Conservation (phyloP, 1,140 invertebrate genomes). For the Forficula auricularia region DNA sequence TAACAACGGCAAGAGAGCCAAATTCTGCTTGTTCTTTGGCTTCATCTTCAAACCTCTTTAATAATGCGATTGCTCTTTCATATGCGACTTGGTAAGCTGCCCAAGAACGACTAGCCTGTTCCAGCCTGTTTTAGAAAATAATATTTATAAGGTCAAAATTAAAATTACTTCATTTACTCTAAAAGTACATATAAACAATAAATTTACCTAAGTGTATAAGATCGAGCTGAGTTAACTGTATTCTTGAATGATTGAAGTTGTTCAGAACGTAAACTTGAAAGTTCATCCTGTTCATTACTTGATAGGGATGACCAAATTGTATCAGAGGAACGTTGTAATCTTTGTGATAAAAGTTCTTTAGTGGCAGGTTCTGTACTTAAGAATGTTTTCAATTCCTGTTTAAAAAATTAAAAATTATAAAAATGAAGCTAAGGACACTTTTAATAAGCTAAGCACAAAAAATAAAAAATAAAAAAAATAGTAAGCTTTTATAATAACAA, state of each 20-base stretch:
- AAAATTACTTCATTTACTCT: no score
- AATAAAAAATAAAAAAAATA: conserved; percentile 2
- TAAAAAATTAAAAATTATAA: conserved; percentile 6
- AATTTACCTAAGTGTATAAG: conserved; percentile 23
- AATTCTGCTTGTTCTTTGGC: conserved; percentile 27
- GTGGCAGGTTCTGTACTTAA: conserved; percentile 60
- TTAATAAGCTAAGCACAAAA: background rate
- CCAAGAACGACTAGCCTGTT: conserved; percentile 61
- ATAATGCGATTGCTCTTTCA: conserved; percentile 52
- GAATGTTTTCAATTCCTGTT: conserved; percentile 36
- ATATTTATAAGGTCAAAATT: no score
- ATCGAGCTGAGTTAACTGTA: conserved; percentile 60
- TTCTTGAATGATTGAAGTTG: conserved; percentile 63
- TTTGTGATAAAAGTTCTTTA: conserved; percentile 58
- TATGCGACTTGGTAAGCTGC: conserved; percentile 57
- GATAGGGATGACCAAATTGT: conserved; percentile 72
- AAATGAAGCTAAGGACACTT: background rate
- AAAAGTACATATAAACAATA: no score
- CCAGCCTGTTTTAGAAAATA: conserved; percentile 27
- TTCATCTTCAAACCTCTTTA: conserved; percentile 57
- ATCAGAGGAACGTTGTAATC: conserved; percentile 64
- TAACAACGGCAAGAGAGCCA: conserved; percentile 52
- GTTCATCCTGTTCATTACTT: conserved; percentile 57
- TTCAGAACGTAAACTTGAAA: conserved; percentile 58
- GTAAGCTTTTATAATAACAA: no score